Evolutionary conservation across 2,113 vertebrate genomes (phyloP).

Genomic region (Nyctereutes procyonoides): DNA sequence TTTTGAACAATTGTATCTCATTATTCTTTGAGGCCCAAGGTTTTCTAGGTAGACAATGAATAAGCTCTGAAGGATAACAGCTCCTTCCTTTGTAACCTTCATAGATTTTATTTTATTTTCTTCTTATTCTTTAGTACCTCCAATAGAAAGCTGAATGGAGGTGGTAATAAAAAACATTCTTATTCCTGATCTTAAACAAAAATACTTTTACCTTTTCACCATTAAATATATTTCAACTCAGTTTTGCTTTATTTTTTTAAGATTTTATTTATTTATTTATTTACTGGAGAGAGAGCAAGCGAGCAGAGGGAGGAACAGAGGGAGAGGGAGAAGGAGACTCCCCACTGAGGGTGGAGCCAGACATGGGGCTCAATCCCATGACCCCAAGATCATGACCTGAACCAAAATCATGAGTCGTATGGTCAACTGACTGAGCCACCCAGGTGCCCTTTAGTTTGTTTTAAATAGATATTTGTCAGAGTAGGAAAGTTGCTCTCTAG

Average conservation of each 20-base stretch:
- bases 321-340: neutral
- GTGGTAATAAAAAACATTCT: neutral
- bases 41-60: neutral
- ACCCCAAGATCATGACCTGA: neutral
- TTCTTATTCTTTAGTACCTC: neutral
- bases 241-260: neutral
- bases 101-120: neutral
- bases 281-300: neutral
- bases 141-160: neutral
- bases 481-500: neutral
- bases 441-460: neutral
- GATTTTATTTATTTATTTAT: neutral
- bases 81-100: neutral
- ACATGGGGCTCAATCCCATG: neutral
- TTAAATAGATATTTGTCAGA: neutral
- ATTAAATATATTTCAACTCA: neutral
- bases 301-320: neutral
- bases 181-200: neutral
- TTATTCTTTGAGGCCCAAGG: neutral
- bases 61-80: neutral
- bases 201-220: neutral
- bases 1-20: neutral
- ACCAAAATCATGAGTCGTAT: neutral
- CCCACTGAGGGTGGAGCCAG: neutral
- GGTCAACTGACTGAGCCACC: neutral